Evolutionary conservation across 2,888 invertebrate genomes (phyloP), one percentile per base, ranked within the genome.

Genomic region (Hetaerina titia): DNA sequence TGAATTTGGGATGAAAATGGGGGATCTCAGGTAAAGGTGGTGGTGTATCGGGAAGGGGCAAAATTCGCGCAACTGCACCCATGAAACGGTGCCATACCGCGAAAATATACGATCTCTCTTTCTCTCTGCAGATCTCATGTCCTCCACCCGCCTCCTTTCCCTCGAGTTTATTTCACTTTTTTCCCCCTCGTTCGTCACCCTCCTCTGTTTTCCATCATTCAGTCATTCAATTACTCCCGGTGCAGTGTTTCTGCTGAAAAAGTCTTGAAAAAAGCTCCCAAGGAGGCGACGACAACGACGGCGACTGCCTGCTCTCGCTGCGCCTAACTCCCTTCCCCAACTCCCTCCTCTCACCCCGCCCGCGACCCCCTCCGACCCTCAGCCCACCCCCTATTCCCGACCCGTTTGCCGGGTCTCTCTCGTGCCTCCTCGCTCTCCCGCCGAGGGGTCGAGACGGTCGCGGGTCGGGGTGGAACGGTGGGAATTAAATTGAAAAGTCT

Each of bases 401-500:
- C 63, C 11, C 63, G 15, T 17, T 63, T 17, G 63, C 17, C 15
- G 63, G 11, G 63, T 17, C n/a, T 22, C 69, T 69, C 69, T 9
- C 69, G n/a, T 69, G n/a, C 69, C 69, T n/a, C 69, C 69, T 22
- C 69, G 7, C 69, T 69, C 69, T 22, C n/a, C 69, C 69, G 19
- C n/a, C 19, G 69, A 17, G 69, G 7, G 25, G 74, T 25, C 31
- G 81, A 13, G 25, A 22, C 31, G 81, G 81, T 11, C 13, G 81
- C 5, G n/a, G 11, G 31, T 45, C 45, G 81, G 31, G 11, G 31
- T 45, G 64, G 45, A 69, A 92, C 92, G 92, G n/a, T 69, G 92
- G 56, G n/a, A 69, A 92, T 92, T 74, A 92, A 92, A 92, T 92
- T 92, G 92, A 74, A 69, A 92, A 92, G 56, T 92, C 69, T 69